Percentiles rank a stretch among this genome's conserved stretches.
Evolutionary conservation across 1,140 invertebrate species (phyloP).

Genomic region (Drosophila melanogaster): DNA sequence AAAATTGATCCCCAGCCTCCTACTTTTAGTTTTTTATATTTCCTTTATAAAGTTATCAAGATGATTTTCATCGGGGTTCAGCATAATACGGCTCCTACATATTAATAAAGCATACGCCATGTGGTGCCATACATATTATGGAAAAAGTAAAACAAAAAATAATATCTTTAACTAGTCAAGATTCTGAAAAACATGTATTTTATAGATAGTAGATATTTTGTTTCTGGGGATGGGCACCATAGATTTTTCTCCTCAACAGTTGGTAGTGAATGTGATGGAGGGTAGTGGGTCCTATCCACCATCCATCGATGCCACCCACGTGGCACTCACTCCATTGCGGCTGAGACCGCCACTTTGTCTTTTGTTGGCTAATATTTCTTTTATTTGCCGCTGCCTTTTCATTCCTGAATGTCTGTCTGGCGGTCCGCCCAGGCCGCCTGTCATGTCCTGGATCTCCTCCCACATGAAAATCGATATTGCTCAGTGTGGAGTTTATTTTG

Average conservation of each 20-base stretch:
- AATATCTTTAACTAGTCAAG: no score
- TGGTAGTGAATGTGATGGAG: no score
- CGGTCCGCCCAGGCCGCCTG: constrained; percentile 12
- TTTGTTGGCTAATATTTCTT: constrained; percentile 81
- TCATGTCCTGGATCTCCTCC: constrained; percentile 48
- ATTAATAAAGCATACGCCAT: background rate
- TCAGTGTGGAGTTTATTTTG: constrained; percentile 57
- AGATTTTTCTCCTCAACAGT: background rate
- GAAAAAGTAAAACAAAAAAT: no score
- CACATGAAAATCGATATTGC: constrained; percentile 78
- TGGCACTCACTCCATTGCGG: background rate
- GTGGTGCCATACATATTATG: background rate
- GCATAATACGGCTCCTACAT: background rate
- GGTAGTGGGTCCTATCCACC: background rate
- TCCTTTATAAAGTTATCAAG: no score
- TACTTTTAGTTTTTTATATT: no score
- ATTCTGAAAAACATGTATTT: no score
- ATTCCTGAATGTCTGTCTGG: constrained; percentile 36
- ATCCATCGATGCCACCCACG: background rate
- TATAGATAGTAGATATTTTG: no score
- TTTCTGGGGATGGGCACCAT: no score
- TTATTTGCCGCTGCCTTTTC: constrained; percentile 64
- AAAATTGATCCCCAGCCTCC: background rate
- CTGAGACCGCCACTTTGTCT: constrained; percentile 71
- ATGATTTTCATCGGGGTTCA: no score